A percentile compares a stretch with the other conserved stretches of the same genome.
Conservation (phyloP, 2,888 invertebrate species). For the Limenitis camilla region DNA sequence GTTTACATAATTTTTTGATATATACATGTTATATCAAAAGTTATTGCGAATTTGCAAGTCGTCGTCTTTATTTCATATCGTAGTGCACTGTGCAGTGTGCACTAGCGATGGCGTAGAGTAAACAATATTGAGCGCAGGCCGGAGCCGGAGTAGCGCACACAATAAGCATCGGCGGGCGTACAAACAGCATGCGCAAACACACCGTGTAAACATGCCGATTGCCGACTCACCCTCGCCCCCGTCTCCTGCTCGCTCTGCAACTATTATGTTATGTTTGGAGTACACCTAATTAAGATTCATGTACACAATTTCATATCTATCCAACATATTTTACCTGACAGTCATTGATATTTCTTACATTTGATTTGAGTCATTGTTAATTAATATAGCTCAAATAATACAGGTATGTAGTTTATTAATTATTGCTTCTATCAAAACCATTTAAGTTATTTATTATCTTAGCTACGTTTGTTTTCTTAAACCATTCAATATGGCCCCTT, state of each 20-base stretch:
- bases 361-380: neutral
- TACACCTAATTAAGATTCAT: slow-evolving; percentile 23
- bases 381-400: too few species aligned
- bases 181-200: slow-evolving; percentile 49
- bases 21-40: neutral
- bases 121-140: slow-evolving; percentile 19
- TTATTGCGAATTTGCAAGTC: neutral
- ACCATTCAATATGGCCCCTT: too few species aligned
- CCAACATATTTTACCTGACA: slow-evolving; percentile 3
- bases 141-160: slow-evolving; percentile 28
- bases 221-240: slow-evolving; percentile 21
- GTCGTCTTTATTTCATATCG: slow-evolving; percentile 20
- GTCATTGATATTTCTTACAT: slow-evolving; percentile 3
- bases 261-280: slow-evolving; percentile 14
- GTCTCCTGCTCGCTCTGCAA: slow-evolving; percentile 17
- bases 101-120: slow-evolving; percentile 10
- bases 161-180: slow-evolving; percentile 46
- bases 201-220: slow-evolving; percentile 35
- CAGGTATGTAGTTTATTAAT: too few species aligned
- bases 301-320: slow-evolving; percentile 19
- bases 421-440: too few species aligned
- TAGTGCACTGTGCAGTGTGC: slow-evolving; percentile 11
- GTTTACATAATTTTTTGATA: neutral
- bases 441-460: too few species aligned
- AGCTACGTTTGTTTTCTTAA: too few species aligned